Conservation (phyloP, 2,888 invertebrate genomes). For the Papilio gigon region DNA sequence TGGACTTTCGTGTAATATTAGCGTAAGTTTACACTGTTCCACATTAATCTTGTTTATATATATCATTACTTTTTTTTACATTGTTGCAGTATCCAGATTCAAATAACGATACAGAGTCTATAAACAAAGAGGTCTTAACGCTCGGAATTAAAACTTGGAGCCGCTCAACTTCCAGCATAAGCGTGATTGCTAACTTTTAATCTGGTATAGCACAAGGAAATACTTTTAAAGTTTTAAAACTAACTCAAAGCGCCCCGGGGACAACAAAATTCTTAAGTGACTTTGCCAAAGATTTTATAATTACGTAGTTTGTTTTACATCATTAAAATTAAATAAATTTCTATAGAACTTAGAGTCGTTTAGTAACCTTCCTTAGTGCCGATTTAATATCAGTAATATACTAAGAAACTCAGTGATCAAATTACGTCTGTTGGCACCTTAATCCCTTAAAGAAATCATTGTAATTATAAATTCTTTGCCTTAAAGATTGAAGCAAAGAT, state of each 20-base stretch:
- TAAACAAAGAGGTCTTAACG: conserved; percentile 30
- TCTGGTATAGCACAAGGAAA: conserved; percentile 40
- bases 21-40: not conserved
- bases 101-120: not conserved
- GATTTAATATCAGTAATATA: too few species aligned
- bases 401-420: not conserved
- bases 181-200: conserved; percentile 40
- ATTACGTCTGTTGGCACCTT: not conserved
- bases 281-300: conserved; percentile 22
- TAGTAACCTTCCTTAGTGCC: not conserved
- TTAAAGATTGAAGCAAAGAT: too few species aligned
- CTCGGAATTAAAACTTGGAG: conserved; percentile 26
- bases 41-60: too few species aligned
- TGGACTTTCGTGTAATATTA: not conserved
- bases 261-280: conserved; percentile 34
- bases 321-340: not conserved
- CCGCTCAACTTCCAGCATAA: conserved; percentile 30
- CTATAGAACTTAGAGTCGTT: not conserved
- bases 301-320: conserved; percentile 18
- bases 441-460: not conserved
- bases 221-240: conserved; percentile 41
- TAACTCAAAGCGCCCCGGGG: conserved; percentile 34
- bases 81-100: not conserved
- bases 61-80: not conserved
- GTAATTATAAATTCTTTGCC: not conserved